Evolutionary conservation across 2,113 vertebrate species (phyloP).

Genomic region (Etheostoma spectabile): DNA sequence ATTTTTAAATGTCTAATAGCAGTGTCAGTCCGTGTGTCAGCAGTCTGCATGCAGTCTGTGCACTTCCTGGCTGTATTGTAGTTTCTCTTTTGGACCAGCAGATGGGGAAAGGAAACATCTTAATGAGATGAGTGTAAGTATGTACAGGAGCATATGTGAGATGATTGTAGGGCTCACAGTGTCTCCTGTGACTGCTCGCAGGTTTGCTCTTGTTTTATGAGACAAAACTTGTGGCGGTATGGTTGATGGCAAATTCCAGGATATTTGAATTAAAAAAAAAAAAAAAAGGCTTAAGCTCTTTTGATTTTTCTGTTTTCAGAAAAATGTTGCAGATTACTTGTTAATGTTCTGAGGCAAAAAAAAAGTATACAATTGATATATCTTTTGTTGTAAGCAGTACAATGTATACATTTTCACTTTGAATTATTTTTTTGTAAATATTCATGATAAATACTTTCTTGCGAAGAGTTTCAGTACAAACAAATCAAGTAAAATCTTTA

Average conservation of each 20-base stretch:
- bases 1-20: neutral
- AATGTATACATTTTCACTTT: neutral
- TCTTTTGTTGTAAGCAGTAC: neutral
- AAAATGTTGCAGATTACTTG: neutral
- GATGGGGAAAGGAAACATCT: constrained; percentile 79
- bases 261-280: neutral
- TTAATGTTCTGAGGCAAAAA: neutral
- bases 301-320: neutral
- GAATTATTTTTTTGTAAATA: neutral
- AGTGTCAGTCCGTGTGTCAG: neutral
- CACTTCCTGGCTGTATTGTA: constrained; percentile 38
- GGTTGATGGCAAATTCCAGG: neutral
- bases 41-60: no score
- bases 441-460: neutral
- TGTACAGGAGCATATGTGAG: constrained; percentile 12
- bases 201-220: neutral
- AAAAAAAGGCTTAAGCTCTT: neutral
- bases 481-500: neutral
- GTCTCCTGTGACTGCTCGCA: neutral
- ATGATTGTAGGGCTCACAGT: neutral
- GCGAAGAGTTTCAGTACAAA: neutral
- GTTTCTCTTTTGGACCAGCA: constrained; percentile 74
- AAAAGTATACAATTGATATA: neutral
- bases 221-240: neutral
- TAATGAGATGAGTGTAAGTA: constrained; percentile 40